phyloP scores from a whole-genome alignment of 2,888 invertebrate species.

The Magallana nippona region DNA sequence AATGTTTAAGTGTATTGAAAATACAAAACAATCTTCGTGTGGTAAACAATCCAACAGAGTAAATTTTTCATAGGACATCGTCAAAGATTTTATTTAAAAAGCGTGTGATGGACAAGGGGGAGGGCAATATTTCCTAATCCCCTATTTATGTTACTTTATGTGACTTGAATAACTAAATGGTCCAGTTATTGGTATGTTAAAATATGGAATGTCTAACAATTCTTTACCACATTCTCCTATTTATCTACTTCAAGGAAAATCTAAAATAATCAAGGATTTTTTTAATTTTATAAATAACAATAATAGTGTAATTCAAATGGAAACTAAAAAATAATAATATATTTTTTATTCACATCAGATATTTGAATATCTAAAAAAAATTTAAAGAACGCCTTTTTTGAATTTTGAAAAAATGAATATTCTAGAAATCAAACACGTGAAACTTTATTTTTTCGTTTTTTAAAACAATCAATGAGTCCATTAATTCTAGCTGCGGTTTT shows the following conservation, averaged over 20 bases:
- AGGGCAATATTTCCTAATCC: not conserved
- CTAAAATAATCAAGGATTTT: not conserved
- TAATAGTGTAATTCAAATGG: not conserved
- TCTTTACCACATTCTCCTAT: no score
- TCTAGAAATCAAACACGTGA: not conserved
- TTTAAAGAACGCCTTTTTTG: no score
- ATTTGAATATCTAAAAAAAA: no score
- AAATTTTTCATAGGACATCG: constrained; percentile 1
- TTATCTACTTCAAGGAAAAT: not conserved
- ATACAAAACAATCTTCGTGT: constrained; percentile 29
- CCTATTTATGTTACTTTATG: constrained; percentile 3
- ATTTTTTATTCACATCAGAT: no score
- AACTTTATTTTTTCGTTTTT: not conserved
- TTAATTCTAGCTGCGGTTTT: no score
- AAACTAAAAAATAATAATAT: no score
- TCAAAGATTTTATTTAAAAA: not conserved
- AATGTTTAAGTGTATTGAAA: constrained; percentile 27
- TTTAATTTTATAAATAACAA: not conserved
- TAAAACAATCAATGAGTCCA: no score
- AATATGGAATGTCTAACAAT: not conserved
- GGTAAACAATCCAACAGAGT: constrained; percentile 10
- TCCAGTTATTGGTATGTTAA: no score
- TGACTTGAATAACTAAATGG: not conserved
- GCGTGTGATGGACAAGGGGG: constrained; percentile 20
- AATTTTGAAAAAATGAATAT: no score